Evolutionary conservation across 2,888 invertebrate genomes (phyloP), one percentile per base, ranked within the genome.

Genomic region (Drosophila putrida): DNA sequence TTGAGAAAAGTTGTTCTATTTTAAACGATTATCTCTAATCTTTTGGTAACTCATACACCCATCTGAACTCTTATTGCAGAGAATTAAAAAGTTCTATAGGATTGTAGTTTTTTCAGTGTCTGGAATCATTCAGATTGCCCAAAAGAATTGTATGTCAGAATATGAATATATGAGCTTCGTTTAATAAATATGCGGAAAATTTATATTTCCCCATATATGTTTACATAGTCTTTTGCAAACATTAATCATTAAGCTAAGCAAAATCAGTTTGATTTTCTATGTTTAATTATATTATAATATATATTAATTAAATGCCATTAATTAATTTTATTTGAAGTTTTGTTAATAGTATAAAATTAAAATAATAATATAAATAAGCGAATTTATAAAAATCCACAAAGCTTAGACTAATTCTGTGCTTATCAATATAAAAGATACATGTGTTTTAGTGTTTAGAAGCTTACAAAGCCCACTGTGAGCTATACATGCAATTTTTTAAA

Each of bases 91-190:
- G 11, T 10, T 47, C 10, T 5, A 13, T 6, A 6, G 13, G 13
- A 10, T 10, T 15, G 31, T 15, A 9, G 31, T 15, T 47, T 47
- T 47, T 31, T 47, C 47, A 31, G 15, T 10, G 47, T 13, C 31
- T 31, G n/a, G 10, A 58, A 46, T 46, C 13, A 33, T 27, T 54
- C 27, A 50, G 44, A 41, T 59, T 61, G 33, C 2, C 6, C 35
- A 51, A 51, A 25, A 28, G 59, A 50, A 46, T 25, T 6, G 2
- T n/a, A 36, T 11, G 6, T n/a, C 25, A 20, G 1, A 5, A 11
- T 20, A 20, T 41, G 41, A 41, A 10, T 20, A 10, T 20, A 10
- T 41, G 41, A 41, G 9, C 10, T 41, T 20, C 10, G 5, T 20
- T 41, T 41, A 41, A 41, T 41, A 20, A 20, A 41, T 11, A 20